phyloP scores from a whole-genome alignment of 2,888 invertebrate genomes.

The Leptopilina drosophilae region DNA sequence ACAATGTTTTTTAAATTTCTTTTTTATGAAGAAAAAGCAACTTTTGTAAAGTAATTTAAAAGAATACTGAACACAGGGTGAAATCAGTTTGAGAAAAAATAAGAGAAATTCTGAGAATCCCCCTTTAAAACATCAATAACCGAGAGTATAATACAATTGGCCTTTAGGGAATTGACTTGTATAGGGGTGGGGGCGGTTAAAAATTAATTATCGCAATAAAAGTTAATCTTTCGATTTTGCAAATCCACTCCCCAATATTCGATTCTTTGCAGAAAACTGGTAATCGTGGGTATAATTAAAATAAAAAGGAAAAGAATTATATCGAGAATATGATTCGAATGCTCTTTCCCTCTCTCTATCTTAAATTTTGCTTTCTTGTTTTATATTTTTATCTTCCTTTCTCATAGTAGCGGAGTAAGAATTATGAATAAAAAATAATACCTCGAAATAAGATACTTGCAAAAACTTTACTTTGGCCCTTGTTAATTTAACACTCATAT shows the following conservation, averaged over 20 bases:
- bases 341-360: too few species aligned
- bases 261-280: slow-evolving; percentile 36
- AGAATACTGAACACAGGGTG: background rate
- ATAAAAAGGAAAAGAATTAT: slow-evolving; percentile 50
- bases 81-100: slow-evolving; percentile 35
- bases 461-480: too few species aligned
- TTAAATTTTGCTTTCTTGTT: too few species aligned
- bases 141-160: slow-evolving; percentile 63
- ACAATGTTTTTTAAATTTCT: background rate
- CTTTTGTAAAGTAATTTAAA: background rate
- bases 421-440: too few species aligned
- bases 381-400: too few species aligned
- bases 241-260: slow-evolving; percentile 29
- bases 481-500: too few species aligned
- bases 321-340: slow-evolving; percentile 41
- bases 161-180: slow-evolving; percentile 41
- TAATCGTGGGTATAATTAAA: slow-evolving; percentile 46
- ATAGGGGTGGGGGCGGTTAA: slow-evolving; percentile 51
- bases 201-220: slow-evolving; percentile 67
- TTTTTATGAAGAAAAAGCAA: background rate
- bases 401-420: too few species aligned
- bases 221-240: slow-evolving; percentile 60
- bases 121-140: slow-evolving; percentile 60
- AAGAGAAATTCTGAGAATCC: slow-evolving; percentile 47
- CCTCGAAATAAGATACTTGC: too few species aligned